A percentile compares a stretch with the other conserved stretches of the same genome.
Evolutionary conservation across 2,888 invertebrate species (phyloP).

Genomic region (Dioctria linearis): DNA sequence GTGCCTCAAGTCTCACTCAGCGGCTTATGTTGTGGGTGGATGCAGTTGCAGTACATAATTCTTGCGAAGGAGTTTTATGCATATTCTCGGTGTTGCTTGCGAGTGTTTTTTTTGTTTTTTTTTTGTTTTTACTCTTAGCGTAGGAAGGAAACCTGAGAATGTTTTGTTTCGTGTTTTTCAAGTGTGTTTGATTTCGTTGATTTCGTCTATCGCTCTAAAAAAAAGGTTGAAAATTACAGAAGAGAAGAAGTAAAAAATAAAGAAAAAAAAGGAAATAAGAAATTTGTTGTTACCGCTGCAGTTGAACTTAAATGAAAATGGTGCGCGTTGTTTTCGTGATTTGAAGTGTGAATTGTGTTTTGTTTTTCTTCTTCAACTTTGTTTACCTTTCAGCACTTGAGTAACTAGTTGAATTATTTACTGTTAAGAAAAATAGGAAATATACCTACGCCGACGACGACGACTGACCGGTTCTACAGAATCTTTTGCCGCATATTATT

Average conservation of each 20-base stretch:
- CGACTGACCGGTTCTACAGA: not conserved
- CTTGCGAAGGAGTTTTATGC: no score
- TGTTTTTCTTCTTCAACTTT: not conserved
- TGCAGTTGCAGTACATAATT: not conserved
- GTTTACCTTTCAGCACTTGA: no score
- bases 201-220: not conserved
- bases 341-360: not conserved
- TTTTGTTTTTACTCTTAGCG: no score
- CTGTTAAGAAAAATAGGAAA: no score
- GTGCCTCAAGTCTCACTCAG: not conserved
- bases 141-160: slow-evolving; percentile 14
- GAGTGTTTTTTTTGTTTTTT: no score
- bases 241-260: not conserved
- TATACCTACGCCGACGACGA: no score
- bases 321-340: not conserved
- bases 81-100: no score
- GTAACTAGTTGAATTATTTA: no score
- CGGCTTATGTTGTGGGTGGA: not conserved
- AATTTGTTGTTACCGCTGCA: not conserved
- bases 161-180: not conserved
- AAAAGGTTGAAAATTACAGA: not conserved
- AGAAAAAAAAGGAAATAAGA: not conserved
- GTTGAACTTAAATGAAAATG: not conserved
- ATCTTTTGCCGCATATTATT: not conserved
- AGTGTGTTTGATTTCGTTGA: slow-evolving; percentile 14